Percentiles rank a stretch among this genome's conserved stretches.
Conservation (phyloP, 2,113 vertebrate species). For the Caranx ignobilis region DNA sequence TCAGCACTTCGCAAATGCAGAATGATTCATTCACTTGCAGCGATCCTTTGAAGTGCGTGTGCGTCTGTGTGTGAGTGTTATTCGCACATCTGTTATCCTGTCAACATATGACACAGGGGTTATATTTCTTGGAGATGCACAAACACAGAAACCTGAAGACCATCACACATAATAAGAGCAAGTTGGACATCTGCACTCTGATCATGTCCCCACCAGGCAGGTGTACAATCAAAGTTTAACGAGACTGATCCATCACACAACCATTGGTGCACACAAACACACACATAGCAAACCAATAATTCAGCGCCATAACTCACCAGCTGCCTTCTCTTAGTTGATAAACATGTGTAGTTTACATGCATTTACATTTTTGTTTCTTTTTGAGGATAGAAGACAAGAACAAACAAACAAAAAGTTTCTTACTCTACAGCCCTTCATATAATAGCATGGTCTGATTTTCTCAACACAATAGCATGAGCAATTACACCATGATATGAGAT, state of each 20-base stretch:
- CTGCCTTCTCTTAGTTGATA: neutral
- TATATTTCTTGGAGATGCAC: constrained; percentile 43
- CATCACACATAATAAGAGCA: constrained; percentile 41
- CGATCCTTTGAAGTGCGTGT: constrained; percentile 33
- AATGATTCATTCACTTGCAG: constrained; percentile 36
- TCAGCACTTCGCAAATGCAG: neutral
- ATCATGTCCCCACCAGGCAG: constrained; percentile 51
- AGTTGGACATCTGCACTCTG: constrained; percentile 62
- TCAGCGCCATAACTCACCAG: constrained; percentile 18
- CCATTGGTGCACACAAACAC: constrained; percentile 11
- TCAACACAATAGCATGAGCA: no score
- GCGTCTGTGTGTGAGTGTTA: neutral
- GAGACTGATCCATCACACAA: constrained; percentile 63
- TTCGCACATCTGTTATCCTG: constrained; percentile 50
- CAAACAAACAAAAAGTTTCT: neutral
- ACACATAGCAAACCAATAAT: constrained; percentile 26
- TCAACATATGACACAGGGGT: constrained; percentile 46
- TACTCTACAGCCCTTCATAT: neutral
- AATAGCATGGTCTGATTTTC: no score
- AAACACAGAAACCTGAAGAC: constrained; percentile 38
- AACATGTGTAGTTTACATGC: neutral
- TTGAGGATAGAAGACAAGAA: neutral
- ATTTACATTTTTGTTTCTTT: neutral
- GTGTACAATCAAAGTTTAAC: constrained; percentile 71
- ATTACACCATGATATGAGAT: no score